Evolutionary conservation across 2,113 vertebrate species (phyloP).

Genomic region (Sigmodon hispidus): DNA sequence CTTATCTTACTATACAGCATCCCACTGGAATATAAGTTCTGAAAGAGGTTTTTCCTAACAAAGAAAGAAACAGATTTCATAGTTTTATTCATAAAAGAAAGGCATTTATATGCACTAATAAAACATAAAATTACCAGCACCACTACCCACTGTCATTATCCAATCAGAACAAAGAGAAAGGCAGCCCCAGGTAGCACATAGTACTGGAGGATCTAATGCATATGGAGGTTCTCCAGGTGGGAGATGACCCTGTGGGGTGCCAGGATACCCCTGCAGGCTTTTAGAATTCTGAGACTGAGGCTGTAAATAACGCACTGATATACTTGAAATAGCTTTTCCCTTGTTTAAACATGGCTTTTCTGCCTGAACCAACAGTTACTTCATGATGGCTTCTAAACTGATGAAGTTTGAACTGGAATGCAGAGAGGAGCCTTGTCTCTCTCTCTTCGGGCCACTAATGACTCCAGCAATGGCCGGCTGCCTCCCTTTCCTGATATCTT

Average conservation of each 20-base stretch:
- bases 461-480: no score
- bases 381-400: neutral
- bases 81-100: neutral
- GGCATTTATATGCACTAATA: neutral
- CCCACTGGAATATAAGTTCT: neutral
- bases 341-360: neutral
- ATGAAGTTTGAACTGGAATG: neutral
- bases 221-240: accelerated
- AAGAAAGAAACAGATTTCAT: neutral
- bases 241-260: accelerated
- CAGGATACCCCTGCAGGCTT: neutral
- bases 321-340: neutral
- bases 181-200: accelerated
- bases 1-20: neutral
- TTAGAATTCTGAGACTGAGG: neutral
- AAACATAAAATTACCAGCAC: neutral
- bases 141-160: accelerated
- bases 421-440: neutral
- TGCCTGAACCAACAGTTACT: neutral
- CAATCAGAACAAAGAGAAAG: neutral
- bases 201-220: neutral
- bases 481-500: neutral
- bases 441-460: neutral
- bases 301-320: neutral
- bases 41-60: neutral